These are phyloP conservation scores for Dyspetes luteomarginatus DNA, from an alignment of 2,888 invertebrate genomes.

Conservation along the genomic window DNA sequence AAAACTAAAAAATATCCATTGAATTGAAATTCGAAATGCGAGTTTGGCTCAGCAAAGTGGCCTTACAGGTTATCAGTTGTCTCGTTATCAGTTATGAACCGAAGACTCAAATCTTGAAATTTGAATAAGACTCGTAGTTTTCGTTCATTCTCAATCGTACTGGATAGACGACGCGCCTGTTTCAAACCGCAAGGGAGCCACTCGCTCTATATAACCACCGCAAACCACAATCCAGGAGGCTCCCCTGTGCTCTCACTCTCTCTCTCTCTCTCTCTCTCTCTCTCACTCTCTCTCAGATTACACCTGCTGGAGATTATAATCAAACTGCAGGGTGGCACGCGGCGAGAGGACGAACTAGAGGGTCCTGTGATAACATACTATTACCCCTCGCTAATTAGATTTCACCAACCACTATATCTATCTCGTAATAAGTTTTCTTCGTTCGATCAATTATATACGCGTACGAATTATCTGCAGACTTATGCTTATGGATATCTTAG, in stretches of 20 bases:
- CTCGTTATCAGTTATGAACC: background rate
- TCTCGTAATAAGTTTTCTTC: constrained; percentile 17
- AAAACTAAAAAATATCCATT: no score
- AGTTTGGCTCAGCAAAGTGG: background rate
- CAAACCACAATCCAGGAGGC: constrained; percentile 55
- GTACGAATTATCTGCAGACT: background rate
- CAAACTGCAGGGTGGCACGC: constrained; percentile 22
- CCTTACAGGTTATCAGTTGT: background rate
- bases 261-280: background rate
- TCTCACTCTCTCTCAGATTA: constrained; percentile 22
- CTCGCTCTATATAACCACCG: constrained; percentile 24
- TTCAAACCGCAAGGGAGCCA: constrained; percentile 42
- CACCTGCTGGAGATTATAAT: constrained; percentile 59
- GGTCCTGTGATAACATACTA: constrained; percentile 27
- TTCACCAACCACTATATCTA: background rate
- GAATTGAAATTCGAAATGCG: no score
- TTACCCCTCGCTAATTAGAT: constrained; percentile 40
- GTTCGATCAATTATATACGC: constrained; percentile 11
- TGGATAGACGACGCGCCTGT: constrained; percentile 38
- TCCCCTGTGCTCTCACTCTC: background rate
- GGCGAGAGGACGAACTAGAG: constrained; percentile 7
- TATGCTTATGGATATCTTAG: no score
- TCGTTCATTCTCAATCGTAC: background rate
- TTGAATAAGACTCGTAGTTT: constrained; percentile 18
- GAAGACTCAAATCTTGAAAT: constrained; percentile 2